phyloP scores from a whole-genome alignment of 2,797 vertebrate genomes.

The Phrynocephalus guinanensis region DNA sequence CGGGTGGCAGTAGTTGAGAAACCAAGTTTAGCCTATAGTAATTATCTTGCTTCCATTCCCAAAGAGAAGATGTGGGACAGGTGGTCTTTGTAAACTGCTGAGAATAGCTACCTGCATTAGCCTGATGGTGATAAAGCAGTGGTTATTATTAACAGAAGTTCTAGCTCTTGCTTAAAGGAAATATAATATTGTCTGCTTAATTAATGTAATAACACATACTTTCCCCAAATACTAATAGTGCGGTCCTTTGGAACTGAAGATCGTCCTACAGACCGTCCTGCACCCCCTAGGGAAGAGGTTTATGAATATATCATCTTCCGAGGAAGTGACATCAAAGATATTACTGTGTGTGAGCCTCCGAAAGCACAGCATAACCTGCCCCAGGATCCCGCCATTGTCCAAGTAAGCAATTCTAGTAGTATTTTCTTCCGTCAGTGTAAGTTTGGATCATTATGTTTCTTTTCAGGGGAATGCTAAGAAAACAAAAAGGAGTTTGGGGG shows the following conservation, averaged over 20 bases:
- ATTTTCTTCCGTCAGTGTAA: not conserved
- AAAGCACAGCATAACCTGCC: constrained; percentile 90
- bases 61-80: not conserved
- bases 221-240: constrained; percentile 76
- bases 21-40: not conserved
- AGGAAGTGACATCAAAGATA: constrained; percentile 96
- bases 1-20: not conserved
- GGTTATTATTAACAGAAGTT: not conserved
- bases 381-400: constrained; percentile 94
- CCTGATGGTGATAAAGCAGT: not conserved
- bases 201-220: constrained; percentile 7
- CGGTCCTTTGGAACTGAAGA: constrained; percentile 96
- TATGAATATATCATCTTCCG: constrained; percentile 98
- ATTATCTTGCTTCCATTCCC: not conserved
- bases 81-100: not conserved
- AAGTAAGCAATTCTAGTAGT: constrained; percentile 78
- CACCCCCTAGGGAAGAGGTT: constrained; percentile 89
- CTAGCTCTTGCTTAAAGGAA: not conserved
- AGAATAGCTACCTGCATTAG: not conserved
- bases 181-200: not conserved
- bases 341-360: constrained; percentile 91
- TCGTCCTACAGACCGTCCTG: constrained; percentile 91
- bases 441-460: constrained; percentile 23
- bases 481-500: not conserved
- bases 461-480: constrained; percentile 13